Evolutionary conservation across 2,113 vertebrate genomes (phyloP).

Genomic region (Scomber scombrus): DNA sequence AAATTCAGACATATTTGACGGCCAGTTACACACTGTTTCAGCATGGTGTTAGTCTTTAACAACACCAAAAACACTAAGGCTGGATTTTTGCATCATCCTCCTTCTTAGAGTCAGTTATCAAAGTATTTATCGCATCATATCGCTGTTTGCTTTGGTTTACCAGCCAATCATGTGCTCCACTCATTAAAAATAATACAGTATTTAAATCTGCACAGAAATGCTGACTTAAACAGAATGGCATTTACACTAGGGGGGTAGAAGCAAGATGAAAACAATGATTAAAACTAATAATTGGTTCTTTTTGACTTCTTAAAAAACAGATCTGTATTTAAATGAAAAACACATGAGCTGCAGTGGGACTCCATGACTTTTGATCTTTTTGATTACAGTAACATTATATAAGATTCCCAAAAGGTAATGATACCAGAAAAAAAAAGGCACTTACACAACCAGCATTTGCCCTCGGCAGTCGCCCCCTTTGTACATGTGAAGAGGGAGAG

Average conservation of each 20-base stretch:
- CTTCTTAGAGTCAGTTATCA: neutral
- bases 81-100: neutral
- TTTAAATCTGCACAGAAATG: neutral
- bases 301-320: neutral
- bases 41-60: too few species aligned
- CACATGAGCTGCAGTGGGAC: neutral
- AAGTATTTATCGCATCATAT: neutral
- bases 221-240: neutral
- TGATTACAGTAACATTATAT: slow-evolving; percentile 16
- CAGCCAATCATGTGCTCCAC: neutral
- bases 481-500: slow-evolving; percentile 18
- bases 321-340: neutral
- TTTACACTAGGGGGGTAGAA: neutral
- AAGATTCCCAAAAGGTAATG: slow-evolving; percentile 22
- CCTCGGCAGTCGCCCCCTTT: slow-evolving; percentile 12
- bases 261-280: neutral
- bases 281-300: neutral
- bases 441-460: slow-evolving; percentile 18
- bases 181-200: neutral
- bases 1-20: neutral
- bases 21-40: too few species aligned
- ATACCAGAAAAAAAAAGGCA: slow-evolving; percentile 4
- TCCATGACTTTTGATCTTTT: neutral
- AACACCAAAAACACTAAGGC: too few species aligned
- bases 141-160: neutral